phyloP scores from a whole-genome alignment of 1,140 invertebrate genomes.

The Cydia amplana region DNA sequence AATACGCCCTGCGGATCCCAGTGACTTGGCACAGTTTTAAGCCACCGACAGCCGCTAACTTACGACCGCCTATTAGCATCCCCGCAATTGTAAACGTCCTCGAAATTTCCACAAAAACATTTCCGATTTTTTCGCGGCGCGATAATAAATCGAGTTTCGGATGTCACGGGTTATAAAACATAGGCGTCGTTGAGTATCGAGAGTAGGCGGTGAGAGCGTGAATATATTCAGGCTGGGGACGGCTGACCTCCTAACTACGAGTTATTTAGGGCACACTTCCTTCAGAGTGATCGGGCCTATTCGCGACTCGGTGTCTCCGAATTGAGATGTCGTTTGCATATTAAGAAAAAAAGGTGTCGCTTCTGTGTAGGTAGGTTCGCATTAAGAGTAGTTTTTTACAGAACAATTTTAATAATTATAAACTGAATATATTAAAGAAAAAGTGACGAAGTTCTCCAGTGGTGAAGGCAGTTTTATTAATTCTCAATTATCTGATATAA shows the following conservation, averaged over 20 bases:
- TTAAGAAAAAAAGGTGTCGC: neutral
- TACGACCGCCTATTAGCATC: constrained; percentile 31
- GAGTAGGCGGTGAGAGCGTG: constrained; percentile 50
- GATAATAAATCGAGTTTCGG: constrained; percentile 74
- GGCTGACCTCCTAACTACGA: constrained; percentile 60
- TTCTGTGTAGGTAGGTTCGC: too few relatives aligned
- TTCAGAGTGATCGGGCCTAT: constrained; percentile 39
- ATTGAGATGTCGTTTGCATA: neutral
- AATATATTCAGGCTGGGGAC: constrained; percentile 73
- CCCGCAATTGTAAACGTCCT: constrained; percentile 28
- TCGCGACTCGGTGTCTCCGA: neutral
- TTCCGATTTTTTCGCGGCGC: constrained; percentile 53
- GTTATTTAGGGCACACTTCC: constrained; percentile 74
- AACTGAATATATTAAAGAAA: too few relatives aligned
- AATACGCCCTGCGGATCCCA: neutral
- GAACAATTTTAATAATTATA: too few relatives aligned
- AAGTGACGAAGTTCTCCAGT: too few relatives aligned
- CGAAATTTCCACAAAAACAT: constrained; percentile 30
- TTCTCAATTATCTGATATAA: too few relatives aligned
- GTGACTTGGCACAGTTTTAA: constrained; percentile 26
- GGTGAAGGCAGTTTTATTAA: too few relatives aligned
- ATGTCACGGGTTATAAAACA: constrained; percentile 76
- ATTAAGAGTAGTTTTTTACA: too few relatives aligned
- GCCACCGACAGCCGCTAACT: constrained; percentile 19
- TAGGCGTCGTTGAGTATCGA: constrained; percentile 74